Percentiles rank a stretch among this genome's conserved stretches.
Conservation (phyloP, 2,113 vertebrate species). For the zebrafish (Danio rerio) region GRCz12tu NC_133195.1:33807501-33808000, state of each 20-base stretch:
- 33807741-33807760: neutral
- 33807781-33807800: neutral
- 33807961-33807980: too few relatives aligned
- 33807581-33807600: constrained; percentile 51
- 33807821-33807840: neutral
- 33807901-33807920: neutral
- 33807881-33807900: neutral
- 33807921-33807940: neutral
- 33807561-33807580: constrained; percentile 42
- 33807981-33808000: too few relatives aligned
- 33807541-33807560: constrained; percentile 62
- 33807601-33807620: constrained; percentile 5
- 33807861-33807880: neutral
- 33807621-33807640: constrained; percentile 32
- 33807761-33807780: neutral
- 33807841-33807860: neutral
- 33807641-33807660: constrained; percentile 68
- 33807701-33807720: constrained; percentile 30
- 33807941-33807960: too few relatives aligned
- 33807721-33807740: neutral
- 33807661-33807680: constrained; percentile 32
- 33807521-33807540: constrained; percentile 66
- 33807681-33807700: constrained; percentile 16
- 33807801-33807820: neutral
- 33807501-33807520: constrained; percentile 61